Evolutionary conservation across 30 jellyfish, hydroid and myxozoan genomes (phyloP), one percentile per base, ranked within the genome.

Genomic region (Chrysaora quinquecirrha): DNA sequence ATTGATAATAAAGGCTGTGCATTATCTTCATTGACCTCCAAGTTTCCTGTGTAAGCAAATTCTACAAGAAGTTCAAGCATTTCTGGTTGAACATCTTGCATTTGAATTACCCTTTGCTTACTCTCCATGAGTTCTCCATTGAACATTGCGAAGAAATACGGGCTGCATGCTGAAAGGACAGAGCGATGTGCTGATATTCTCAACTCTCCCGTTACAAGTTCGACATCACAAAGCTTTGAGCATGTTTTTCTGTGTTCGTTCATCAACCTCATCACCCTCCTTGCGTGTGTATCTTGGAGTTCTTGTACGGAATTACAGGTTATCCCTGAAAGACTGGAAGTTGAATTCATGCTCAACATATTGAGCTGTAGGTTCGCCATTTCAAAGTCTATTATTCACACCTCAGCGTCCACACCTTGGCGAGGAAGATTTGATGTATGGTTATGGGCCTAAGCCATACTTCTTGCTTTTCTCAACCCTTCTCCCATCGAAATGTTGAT

Each of bases 111-210:
- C 20, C 86, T 70, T 79, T 95, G 96, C 50, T 73, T 78, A 76
- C 97, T 95, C 47, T 95, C 99, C 34, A 83, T 82, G 69, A 95
- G 29, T 32, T 95, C 99, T 20, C 96, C 96, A 64, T 67, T 80
- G 86, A 95, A 95, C 99, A 95, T 95, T 1, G 99, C 97, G 30
- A 68, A 73, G 62, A 95, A 95, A 70, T 95, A 95, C n/a, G 96
- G 90, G 56, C 99, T 95, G 80, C 97, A 95, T 2, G 99, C 96
- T 1, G 99, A 96, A n/a, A 95, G 60, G 20, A 95, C 97, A 0
- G 99, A 88, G 1, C 97, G 97, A 71, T 95, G 99, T 46, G 93
- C 99, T 18, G 93, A 91, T 20, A 88, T 64, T 38, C 48, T 72
- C 30, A 23, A 60, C 23, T 87, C 90, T 14, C 76, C 95, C 22